Base-by-base conservation (phyloP, 37 sponge, comb jelly and placozoan genomes). In the Diacarnus erythraeanus region DNA sequence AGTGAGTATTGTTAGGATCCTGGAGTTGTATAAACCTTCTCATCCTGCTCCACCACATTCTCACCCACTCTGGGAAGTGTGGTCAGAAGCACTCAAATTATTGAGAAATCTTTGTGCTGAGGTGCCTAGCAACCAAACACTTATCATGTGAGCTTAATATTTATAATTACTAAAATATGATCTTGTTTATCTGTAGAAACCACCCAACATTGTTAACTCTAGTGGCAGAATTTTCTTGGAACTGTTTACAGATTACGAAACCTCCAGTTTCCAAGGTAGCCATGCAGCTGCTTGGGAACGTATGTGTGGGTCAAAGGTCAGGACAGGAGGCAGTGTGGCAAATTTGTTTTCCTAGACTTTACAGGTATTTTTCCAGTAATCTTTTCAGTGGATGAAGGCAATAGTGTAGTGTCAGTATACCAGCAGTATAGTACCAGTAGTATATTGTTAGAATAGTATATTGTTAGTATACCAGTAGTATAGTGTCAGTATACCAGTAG, bases 261-360 rank as follows among this genome's bases (percentile, higher is more conserved):
- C n/a, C 33, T 18, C 31, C 74, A 3, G 20, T 74, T 54, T 20
- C 58, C 25, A 78, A 33, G 29, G 69, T 69, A 5, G 69, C 72
- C 0, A 40, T 87, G 34, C 90, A 90, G 85, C 61, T 90, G 65
- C 69, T 90, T 35, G 90, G 85, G 35, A 90, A 90, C 73, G 38
- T 80, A 38, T 90, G 90, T 71, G 90, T 90, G 20, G 31, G 58
- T 26, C 71, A 51, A 59, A 38, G 21, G 29, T 65, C 57, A 30
- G 78, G 80, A 23, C 89, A 79, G 71, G 58, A 25, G 27, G 27
- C 15, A 40, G 64, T 83, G 20, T 89, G 89, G 89, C 15, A 57
- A 0, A 15, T 75, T 17, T 79, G 30, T 43, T 89, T 75, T 33
- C 84, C 89, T 15, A n/a, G 64, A 15, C 2, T 47, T 37, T 76